Evolutionary conservation across 2,797 vertebrate species (phyloP).

Genomic region (Pterois miles): DNA sequence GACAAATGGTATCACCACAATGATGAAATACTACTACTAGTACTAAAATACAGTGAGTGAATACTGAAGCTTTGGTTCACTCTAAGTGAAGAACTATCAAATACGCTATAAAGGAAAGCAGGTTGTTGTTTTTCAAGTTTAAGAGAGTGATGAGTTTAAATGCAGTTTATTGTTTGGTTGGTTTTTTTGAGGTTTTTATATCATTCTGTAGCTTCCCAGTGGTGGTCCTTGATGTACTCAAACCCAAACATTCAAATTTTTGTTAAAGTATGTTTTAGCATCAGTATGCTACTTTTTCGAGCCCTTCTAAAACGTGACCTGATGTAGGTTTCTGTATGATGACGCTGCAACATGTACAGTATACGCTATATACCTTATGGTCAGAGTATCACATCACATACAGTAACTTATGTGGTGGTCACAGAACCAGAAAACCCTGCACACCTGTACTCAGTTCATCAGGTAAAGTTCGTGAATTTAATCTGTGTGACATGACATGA

Average conservation of each 20-base stretch:
- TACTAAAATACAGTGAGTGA: neutral
- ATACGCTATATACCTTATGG: too few relatives aligned
- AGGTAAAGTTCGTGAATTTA: neutral
- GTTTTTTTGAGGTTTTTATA: neutral
- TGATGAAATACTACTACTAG: neutral
- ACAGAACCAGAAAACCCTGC: neutral
- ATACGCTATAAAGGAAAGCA: neutral
- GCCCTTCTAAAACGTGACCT: too few relatives aligned
- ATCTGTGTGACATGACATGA: neutral
- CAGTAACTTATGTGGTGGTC: too few relatives aligned
- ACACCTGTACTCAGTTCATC: neutral
- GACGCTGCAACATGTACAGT: too few relatives aligned
- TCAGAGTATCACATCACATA: too few relatives aligned
- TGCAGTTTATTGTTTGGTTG: accelerated
- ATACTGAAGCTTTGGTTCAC: neutral
- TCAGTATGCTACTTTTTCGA: neutral
- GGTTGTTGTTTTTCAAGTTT: neutral
- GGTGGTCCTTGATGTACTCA: too few relatives aligned
- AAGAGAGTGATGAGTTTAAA: neutral
- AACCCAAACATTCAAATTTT: neutral
- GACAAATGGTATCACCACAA: neutral
- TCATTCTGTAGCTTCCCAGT: too few relatives aligned
- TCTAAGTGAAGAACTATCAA: neutral
- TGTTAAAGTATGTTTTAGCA: neutral
- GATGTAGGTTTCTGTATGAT: too few relatives aligned